Percentiles rank a stretch among this genome's conserved stretches.
Evolutionary conservation across 2,797 vertebrate genomes (phyloP).

Genomic region (Sylvia borin): DNA sequence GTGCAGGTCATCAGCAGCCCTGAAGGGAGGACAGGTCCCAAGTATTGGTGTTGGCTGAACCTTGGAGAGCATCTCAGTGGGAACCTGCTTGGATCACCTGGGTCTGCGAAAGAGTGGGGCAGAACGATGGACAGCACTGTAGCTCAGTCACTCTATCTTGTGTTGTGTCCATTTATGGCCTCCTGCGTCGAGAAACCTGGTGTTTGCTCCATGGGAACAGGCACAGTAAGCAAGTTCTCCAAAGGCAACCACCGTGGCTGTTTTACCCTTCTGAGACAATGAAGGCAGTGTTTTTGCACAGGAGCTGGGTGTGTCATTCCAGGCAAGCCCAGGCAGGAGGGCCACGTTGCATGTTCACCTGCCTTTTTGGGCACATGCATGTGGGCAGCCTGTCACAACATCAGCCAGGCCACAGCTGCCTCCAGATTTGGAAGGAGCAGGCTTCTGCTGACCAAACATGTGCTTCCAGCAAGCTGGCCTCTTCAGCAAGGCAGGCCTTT

Average conservation of each 20-base stretch:
- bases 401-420: background rate
- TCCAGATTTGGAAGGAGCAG: background rate
- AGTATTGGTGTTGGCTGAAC: background rate
- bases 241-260: background rate
- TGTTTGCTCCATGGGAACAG: background rate
- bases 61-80: fast-evolving
- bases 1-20: background rate
- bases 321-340: constrained; percentile 32
- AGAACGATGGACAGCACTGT: background rate
- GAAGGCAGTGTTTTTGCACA: background rate
- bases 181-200: background rate
- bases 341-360: background rate
- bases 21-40: background rate
- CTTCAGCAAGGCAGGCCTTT: background rate
- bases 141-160: background rate
- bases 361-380: background rate
- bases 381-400: background rate
- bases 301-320: background rate
- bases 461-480: background rate
- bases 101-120: background rate
- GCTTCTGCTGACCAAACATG: background rate
- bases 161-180: no score
- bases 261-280: background rate
- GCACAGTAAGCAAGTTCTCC: background rate
- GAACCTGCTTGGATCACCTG: background rate